Percentiles rank a stretch among this genome's conserved stretches.
phyloP scores from a whole-genome alignment of 2,797 vertebrate species.

The Etheostoma nigrum region DNA sequence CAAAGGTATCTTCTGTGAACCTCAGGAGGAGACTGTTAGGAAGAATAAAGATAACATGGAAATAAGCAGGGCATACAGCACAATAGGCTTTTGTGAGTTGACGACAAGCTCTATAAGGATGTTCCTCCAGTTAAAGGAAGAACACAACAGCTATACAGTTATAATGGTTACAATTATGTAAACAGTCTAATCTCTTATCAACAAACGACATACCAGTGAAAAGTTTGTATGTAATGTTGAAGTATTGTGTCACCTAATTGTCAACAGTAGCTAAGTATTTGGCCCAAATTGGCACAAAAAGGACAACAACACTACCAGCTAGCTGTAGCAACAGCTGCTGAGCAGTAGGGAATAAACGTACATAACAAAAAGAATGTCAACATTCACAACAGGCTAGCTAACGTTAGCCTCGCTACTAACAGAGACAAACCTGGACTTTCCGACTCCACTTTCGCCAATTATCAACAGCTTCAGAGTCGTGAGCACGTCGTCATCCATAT shows the following conservation, averaged over 20 bases:
- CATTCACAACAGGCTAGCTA: conserved; percentile 66
- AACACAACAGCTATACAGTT: not conserved
- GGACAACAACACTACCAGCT: not conserved
- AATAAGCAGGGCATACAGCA: conserved; percentile 32
- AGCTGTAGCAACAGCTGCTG: conserved; percentile 24
- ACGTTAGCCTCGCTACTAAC: conserved; percentile 28
- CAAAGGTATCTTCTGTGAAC: conserved; percentile 98
- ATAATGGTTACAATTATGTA: not conserved
- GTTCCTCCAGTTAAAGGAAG: not conserved
- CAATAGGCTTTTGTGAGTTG: not conserved
- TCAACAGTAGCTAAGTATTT: not conserved
- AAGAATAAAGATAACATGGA: conserved; percentile 20
- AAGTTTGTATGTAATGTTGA: not conserved
- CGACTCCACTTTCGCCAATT: conserved; percentile 97
- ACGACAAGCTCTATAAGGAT: not conserved
- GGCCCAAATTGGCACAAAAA: not conserved
- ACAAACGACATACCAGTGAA: not conserved
- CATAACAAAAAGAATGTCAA: conserved; percentile 66
- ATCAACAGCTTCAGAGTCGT: conserved; percentile 97
- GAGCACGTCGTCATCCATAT: conserved; percentile 96
- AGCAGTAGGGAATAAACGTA: conserved; percentile 28
- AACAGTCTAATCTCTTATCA: not conserved
- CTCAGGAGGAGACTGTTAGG: conserved; percentile 92
- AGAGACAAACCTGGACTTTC: conserved; percentile 93
- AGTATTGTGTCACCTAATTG: not conserved